Conservation (phyloP, 2,797 vertebrate species). For the Bovichtus diacanthus region DNA sequence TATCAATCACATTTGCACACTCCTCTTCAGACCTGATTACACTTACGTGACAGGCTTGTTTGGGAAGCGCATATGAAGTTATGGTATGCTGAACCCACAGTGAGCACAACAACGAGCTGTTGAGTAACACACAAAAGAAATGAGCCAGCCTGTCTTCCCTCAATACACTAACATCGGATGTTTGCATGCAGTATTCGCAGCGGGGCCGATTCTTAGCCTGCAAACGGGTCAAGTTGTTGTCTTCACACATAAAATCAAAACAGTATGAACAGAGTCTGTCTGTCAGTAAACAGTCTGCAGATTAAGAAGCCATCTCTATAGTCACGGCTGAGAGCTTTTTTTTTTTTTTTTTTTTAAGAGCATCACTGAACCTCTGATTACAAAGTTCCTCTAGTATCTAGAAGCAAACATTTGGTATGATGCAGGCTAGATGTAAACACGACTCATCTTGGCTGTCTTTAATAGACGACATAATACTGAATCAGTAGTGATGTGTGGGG, state of each 20-base stretch:
- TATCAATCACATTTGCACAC: background rate
- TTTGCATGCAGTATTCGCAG: background rate
- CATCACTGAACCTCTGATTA: conserved; percentile 17
- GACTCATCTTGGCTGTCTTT: background rate
- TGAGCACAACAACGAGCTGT: background rate
- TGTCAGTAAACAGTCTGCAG: conserved; percentile 29
- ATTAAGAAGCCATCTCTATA: background rate
- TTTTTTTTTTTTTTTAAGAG: background rate
- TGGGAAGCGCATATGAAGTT: background rate
- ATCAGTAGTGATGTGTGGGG: background rate
- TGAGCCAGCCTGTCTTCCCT: background rate
- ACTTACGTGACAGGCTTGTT: background rate
- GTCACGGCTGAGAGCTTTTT: background rate
- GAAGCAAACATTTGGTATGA: background rate
- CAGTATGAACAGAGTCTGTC: background rate
- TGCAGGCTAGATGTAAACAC: background rate
- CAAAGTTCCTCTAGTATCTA: background rate
- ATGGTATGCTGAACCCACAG: background rate
- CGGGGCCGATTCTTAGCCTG: background rate
- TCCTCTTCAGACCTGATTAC: background rate
- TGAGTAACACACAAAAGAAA: background rate
- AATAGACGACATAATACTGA: background rate
- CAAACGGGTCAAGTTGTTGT: conserved; percentile 22
- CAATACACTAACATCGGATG: background rate
- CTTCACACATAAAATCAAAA: conserved; percentile 1